Base-by-base conservation (phyloP, 2,113 vertebrate species). In the Megaceryle torquata region DNA sequence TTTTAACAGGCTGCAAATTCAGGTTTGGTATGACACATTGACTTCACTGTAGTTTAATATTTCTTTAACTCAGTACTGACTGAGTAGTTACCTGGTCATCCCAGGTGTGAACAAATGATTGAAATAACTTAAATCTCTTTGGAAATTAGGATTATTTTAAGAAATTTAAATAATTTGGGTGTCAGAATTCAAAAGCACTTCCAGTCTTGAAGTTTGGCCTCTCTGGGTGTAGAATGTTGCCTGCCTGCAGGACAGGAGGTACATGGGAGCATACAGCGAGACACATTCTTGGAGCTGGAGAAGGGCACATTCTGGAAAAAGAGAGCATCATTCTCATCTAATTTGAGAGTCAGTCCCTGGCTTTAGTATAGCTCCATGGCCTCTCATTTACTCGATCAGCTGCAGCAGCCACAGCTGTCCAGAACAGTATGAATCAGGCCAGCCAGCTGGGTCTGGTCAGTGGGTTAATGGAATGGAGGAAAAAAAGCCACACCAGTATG, bases 401-500 rank as follows among this genome's bases (percentile, higher is more conserved):
- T 2, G 6, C 68, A 89, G 71, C 59, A 70, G 86, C 51, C 28
- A 2, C 72, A 84, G 86, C 78, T 84, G 74, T 24, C 20, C 57
- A 6, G 83, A 60, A 9, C 46, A 67, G 33, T 22, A 1, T 6
- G 46, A 44, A 13, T 50, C 56, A 10, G 22, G 31, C 24, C 16
- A n/a, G 56, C 26, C 67, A 60, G 61, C 86, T 86, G 72, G 39
- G 13, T 16, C 43, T 84, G 81, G 19, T 24, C 74, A 3, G 24
- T 51, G 68, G 2, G 2, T 50, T 71, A 18, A 13, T 57, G 76
- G 56, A n/a, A n/a, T 19, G 46, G 37, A 64, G 33, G 1, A 28
- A 8, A 29, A 29, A 8, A 31, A 67, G 60, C 43, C 48, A 6
- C 14, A 3, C 0, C 20, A 16, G 0, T 1, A 11, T 4, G 21